These are phyloP conservation scores for Drosophila takahashii DNA, from an alignment of 1,140 invertebrate species.

Conservation along the genomic window DNA sequence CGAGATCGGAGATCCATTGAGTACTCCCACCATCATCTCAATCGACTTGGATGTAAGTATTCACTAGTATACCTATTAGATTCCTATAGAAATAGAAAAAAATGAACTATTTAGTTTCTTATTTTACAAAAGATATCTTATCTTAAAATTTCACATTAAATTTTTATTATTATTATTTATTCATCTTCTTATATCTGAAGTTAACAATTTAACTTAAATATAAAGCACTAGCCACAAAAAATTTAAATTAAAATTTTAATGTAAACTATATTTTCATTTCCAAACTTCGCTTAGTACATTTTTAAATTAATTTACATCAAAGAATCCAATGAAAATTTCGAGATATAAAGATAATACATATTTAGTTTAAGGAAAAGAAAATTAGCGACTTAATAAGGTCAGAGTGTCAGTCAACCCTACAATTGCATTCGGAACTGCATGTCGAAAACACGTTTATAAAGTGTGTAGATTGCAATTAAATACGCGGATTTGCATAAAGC, in stretches of 20 bases:
- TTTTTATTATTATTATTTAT: too few species aligned
- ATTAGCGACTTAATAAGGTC: conserved; percentile 60
- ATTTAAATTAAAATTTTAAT: too few species aligned
- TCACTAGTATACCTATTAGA: background rate
- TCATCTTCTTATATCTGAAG: too few species aligned
- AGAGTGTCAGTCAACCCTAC: conserved; percentile 71
- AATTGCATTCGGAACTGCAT: conserved; percentile 63
- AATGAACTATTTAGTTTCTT: background rate
- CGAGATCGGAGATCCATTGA: conserved; percentile 67
- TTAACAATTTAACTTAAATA: too few species aligned
- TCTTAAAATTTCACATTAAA: background rate
- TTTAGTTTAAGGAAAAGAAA: background rate
- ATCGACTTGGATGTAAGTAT: conserved; percentile 67
- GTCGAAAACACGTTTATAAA: conserved; percentile 31
- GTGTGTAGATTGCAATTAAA: conserved; percentile 38
- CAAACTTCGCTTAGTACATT: too few species aligned
- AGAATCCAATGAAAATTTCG: too few species aligned
- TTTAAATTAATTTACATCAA: too few species aligned
- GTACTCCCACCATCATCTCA: conserved; percentile 49
- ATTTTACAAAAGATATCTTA: too few species aligned
- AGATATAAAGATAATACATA: too few species aligned
- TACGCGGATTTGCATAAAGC: conserved; percentile 46
- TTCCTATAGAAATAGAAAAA: background rate
- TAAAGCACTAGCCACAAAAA: too few species aligned
- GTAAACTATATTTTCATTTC: too few species aligned